Percentiles rank a stretch among this genome's conserved stretches.
Conservation (phyloP, 2,113 vertebrate genomes). For the Charina bottae region DNA sequence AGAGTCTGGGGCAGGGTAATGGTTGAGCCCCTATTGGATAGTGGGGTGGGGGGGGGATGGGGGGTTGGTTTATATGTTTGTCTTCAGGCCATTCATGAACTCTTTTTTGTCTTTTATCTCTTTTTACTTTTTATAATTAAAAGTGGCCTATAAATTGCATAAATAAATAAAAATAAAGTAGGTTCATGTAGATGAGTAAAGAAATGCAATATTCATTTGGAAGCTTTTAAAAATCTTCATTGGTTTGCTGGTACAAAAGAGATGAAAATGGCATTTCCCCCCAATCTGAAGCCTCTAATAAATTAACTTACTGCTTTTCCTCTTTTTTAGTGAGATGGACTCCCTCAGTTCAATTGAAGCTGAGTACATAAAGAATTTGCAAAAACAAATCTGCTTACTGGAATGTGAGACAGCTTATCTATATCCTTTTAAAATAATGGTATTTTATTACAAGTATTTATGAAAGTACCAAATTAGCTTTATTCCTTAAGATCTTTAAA, state of each 20-base stretch:
- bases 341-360: conserved; percentile 2
- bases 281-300: background rate
- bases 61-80: background rate
- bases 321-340: background rate
- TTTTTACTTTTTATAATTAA: background rate
- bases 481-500: background rate
- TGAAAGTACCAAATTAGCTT: background rate
- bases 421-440: conserved; percentile 44
- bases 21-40: background rate
- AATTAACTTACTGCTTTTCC: background rate
- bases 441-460: conserved; percentile 37
- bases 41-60: too few relatives aligned
- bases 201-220: background rate
- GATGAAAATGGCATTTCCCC: background rate
- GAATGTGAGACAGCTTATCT: conserved; percentile 31
- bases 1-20: background rate
- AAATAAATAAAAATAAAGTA: background rate
- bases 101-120: background rate
- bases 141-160: background rate
- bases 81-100: background rate
- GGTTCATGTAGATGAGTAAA: background rate
- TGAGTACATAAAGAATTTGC: conserved; percentile 43
- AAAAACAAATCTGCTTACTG: conserved; percentile 44
- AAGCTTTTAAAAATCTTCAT: background rate
- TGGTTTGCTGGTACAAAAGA: background rate